Evolutionary conservation across 1,140 invertebrate genomes (phyloP), one percentile per base, ranked within the genome.

Genomic region (Drepana arcuata): DNA sequence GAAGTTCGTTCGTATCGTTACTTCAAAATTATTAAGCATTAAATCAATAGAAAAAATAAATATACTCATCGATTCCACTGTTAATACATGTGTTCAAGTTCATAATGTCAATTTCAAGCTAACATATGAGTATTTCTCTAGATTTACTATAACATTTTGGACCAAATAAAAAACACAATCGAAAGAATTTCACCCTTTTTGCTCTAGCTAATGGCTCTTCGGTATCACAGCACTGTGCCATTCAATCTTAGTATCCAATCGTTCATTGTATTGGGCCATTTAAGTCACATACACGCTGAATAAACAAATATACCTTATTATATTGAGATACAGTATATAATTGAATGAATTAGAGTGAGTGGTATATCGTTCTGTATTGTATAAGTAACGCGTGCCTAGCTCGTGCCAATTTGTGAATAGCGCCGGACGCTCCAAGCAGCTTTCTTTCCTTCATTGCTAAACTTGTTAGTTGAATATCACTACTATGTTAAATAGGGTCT

Each of bases 401-500:
- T 81, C 77, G 77, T 77, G 77, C 71, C 77, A 77, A 81, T 81
- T 81, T 81, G 77, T 81, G 77, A 73, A 74, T 77, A 77, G 71
- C 68, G 67, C 60, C 71, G 73, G 69, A 66, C 71, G 70, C 65
- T 78, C 47, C 59, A 46, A 58, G 61, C 67, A 69, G 75, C 75
- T 81, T 81, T 78, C 71, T 81, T 81, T 81, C 73, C 71, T 70
- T 51, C 68, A 69, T 70, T 73, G 73, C 69, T 81, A 70, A 78
- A 78, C 73, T 74, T 69, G 72, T 80, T 73, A 72, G 61, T 66
- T 65, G 61, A 65, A 80, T 78, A 77, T 73, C 72, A 66, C 69
- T 71, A 62, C 54, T 57, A 41, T 66, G 54, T 62, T 61, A 48
- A 66, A 69, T 67, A 73, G 65, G 38, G 62, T 28, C 63, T 48